Evolutionary conservation across 2,888 invertebrate species (phyloP).

Genomic region (Lamellibrachia satsuma): DNA sequence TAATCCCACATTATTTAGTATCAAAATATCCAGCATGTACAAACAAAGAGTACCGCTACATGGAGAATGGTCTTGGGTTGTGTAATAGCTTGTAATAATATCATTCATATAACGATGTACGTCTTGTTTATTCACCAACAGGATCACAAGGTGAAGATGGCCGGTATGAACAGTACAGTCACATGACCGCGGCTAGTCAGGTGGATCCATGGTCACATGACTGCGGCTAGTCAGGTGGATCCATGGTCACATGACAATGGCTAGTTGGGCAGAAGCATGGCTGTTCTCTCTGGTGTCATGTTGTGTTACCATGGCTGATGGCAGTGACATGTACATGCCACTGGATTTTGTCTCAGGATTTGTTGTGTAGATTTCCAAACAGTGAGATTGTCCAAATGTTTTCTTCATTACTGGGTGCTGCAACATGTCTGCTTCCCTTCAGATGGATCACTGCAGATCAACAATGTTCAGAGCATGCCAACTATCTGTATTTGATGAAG

Average conservation of each 20-base stretch:
- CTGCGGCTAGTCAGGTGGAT: background rate
- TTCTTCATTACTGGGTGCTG: background rate
- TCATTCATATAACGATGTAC: background rate
- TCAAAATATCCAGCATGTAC: too few relatives aligned
- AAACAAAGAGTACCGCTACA: too few relatives aligned
- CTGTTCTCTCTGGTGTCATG: background rate
- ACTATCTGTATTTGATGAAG: background rate
- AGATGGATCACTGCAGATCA: background rate
- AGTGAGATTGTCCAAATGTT: background rate
- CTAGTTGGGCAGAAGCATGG: background rate
- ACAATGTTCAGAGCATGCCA: background rate
- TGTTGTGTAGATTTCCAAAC: background rate
- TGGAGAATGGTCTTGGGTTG: too few relatives aligned
- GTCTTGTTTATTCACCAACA: slow-evolving; percentile 1
- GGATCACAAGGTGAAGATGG: background rate
- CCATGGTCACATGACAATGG: background rate
- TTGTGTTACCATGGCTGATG: background rate
- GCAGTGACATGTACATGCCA: background rate
- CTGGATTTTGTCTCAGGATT: background rate
- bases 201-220: background rate
- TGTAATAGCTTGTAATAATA: too few relatives aligned
- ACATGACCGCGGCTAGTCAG: slow-evolving; percentile 17
- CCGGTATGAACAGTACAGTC: background rate
- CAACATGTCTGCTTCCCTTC: background rate
- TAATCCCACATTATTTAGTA: too few relatives aligned